Base-by-base conservation (phyloP, 2,113 vertebrate species). In the Xerus inauris region DNA sequence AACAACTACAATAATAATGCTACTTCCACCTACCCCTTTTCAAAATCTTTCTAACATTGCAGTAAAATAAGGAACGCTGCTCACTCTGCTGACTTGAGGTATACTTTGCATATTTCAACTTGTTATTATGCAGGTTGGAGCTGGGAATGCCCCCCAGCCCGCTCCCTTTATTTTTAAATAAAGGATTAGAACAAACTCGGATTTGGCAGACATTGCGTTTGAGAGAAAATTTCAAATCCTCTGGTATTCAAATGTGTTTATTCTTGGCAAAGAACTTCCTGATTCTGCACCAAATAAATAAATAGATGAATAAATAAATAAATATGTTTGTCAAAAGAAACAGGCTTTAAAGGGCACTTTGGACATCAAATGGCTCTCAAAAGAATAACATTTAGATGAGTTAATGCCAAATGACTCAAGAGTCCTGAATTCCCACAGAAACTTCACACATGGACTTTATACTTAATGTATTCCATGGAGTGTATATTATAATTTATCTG, bases 201-300 rank as follows among this genome's bases (percentile, higher is more conserved):
- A 57, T 77, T 89, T 89, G 83, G 75, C 64, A 89, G 26, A 51
- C 49, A 22, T 19, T 82, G 40, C 81, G 38, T 72, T 65, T 76
- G 75, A 89, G 76, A 72, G 77, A 89, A 92, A 82, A 49, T 30
- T 32, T 92, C 42, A 83, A 93, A 38, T 54, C 71, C 17, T 59
- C 57, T 88, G 42, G 51, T 80, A 92, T 97, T 91, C 32, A 62
- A 40, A 79, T 82, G 40, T 38, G n/a, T 94, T 94, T 95, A 87
- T 96, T 79, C 45, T 76, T 95, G 75, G 77, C 49, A 81, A 65
- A 97, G 40, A 90, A 76, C 30, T 86, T 85, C 38, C 38, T 83
- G 35, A 71, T 95, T 88, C 79, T 92, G 57, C 24, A 89, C 38
- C 28, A 90, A 94, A 89, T 40, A 49, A 67, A 80, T 26, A 22